Evolutionary conservation across 2,113 vertebrate genomes (phyloP), one percentile per base, ranked within the genome.

Genomic region (Neoarius graeffei): DNA sequence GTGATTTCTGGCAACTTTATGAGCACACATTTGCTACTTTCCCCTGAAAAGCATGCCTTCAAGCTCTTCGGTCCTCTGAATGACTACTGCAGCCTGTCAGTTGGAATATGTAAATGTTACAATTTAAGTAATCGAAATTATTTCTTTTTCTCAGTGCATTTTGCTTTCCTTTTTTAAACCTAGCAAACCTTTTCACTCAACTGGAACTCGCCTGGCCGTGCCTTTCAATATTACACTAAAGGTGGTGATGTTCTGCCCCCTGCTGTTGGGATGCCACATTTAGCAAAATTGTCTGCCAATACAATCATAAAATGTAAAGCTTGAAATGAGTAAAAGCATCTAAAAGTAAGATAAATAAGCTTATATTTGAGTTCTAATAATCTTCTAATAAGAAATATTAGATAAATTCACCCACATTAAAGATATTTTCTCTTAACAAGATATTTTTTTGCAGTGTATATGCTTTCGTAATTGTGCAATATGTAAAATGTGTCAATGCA

Each of bases 201-300:
- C 35, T 10, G 13, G 42, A 73, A 48, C 20, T 42, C 35, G 4
- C 35, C 7, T 10, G 19, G 67, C 67, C 7, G 3, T 15, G 6
- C 27, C 27, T 30, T 20, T 69, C 5, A 69, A 69, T 69, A 48
- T 48, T 73, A 19, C 69, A 27, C 67, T 73, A 11, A 7, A 71
- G 50, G 54, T 48, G 74, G 84, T 48, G n/a, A 15, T 27, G 35
- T 80, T 74, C 85, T 86, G 85, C 85, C 74, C 74, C n/a, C 85
- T 80, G 42, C 74, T 86, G 85, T 64, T 62, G 0, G 25, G 23
- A 52, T 80, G 35, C 42, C 42, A 4, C 42, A 42, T 42, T 42
- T 42, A 42, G 42, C 42, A 42, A 42, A 42, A 42, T 42, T 42
- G 42, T 42, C 42, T 42, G 42, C 42, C 42, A 42, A 42, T 42